A percentile compares a stretch with the other conserved stretches of the same genome.
Conservation (phyloP, 2,888 invertebrate species). For the Conistra vaccinii region DNA sequence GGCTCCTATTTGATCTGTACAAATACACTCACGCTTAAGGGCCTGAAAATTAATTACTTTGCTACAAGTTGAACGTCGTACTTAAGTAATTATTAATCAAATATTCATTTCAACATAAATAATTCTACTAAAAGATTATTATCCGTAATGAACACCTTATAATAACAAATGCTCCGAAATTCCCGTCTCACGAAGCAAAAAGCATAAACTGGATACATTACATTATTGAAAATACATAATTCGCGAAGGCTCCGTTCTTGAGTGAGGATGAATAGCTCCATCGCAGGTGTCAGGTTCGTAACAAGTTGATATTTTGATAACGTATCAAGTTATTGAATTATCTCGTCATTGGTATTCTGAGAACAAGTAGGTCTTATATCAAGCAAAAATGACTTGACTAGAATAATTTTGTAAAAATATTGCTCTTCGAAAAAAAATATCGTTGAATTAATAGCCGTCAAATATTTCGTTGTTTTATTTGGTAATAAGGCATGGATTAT, state of each 20-base stretch:
- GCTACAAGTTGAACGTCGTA: not conserved
- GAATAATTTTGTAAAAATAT: not conserved
- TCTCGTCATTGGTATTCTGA: conserved; percentile 15
- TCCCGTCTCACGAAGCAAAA: conserved; percentile 4
- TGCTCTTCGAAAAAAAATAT: not conserved
- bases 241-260: conserved; percentile 22
- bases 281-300: conserved; percentile 40
- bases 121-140: conserved; percentile 27
- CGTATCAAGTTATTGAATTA: conserved; percentile 44
- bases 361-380: not conserved
- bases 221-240: conserved; percentile 47
- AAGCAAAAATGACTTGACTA: no score
- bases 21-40: not conserved
- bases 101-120: conserved; percentile 41
- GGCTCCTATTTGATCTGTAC: no score
- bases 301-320: conserved; percentile 44
- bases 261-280: conserved; percentile 21
- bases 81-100: conserved; percentile 34
- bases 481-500: no score
- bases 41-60: not conserved
- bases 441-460: no score
- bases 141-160: conserved; percentile 24
- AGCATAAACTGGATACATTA: conserved; percentile 23
- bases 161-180: conserved; percentile 19
- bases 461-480: no score